These are phyloP conservation scores for Plecotus auritus DNA, from an alignment of 2,113 vertebrate genomes.

Conservation along the genomic window DNA sequence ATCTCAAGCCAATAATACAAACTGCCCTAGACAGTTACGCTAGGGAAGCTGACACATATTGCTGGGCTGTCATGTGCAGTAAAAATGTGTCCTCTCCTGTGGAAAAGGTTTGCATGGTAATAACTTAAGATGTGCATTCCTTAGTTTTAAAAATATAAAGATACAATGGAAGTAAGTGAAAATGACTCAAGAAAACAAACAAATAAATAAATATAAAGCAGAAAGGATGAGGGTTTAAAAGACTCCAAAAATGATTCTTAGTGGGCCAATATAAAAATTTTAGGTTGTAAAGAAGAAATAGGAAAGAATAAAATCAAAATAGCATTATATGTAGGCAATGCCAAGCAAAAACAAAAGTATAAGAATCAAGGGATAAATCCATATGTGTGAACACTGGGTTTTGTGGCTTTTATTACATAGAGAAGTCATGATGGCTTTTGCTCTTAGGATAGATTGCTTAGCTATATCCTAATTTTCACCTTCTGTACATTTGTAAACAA, in stretches of 20 bases:
- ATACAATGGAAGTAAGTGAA: background rate
- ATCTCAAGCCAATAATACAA: background rate
- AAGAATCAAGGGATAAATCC: background rate
- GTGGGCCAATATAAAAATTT: background rate
- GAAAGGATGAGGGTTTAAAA: background rate
- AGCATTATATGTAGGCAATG: background rate
- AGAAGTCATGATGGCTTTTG: background rate
- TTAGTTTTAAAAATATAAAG: background rate
- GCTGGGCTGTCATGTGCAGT: background rate
- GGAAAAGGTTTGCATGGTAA: background rate
- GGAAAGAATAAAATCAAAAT: background rate
- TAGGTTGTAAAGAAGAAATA: background rate
- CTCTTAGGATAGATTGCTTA: background rate
- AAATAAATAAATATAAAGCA: background rate
- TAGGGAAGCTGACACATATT: background rate
- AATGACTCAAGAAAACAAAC: background rate
- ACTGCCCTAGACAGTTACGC: background rate
- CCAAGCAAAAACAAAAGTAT: background rate
- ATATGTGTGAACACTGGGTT: background rate
- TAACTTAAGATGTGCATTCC: background rate
- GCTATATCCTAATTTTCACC: background rate
- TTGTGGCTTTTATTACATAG: background rate
- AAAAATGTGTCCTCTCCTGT: background rate
- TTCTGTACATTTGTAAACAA: background rate
- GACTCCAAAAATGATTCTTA: background rate